Conservation (phyloP, 2,888 invertebrate genomes). For the Tipula lateralis region DNA sequence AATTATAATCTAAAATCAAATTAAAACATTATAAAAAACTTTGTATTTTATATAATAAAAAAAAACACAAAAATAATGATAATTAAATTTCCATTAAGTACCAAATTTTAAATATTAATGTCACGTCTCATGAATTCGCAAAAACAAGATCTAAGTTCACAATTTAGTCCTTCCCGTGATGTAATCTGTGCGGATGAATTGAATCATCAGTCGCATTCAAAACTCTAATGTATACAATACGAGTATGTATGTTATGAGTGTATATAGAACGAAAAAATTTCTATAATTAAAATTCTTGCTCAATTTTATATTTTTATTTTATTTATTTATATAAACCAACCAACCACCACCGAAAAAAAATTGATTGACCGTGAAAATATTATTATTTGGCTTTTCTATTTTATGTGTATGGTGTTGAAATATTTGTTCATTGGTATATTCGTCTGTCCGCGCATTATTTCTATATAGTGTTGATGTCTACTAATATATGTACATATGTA, state of each 20-base stretch:
- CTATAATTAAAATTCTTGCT: constrained; percentile 24
- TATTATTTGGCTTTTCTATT: constrained; percentile 24
- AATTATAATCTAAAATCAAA: neutral
- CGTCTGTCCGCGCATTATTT: constrained; percentile 5
- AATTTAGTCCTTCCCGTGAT: neutral
- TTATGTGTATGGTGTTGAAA: neutral
- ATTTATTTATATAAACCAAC: neutral
- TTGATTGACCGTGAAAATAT: constrained; percentile 24
- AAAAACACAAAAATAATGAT: neutral
- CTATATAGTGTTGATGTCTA: neutral
- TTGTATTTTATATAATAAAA: neutral
- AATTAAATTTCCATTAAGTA: neutral
- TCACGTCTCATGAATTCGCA: neutral
- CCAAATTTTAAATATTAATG: neutral
- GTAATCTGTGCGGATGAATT: neutral
- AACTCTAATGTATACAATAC: neutral
- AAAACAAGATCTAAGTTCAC: neutral
- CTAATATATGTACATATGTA: neutral
- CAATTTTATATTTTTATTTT: neutral
- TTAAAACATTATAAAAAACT: neutral
- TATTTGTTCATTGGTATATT: neutral
- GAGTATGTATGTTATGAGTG: too few species aligned
- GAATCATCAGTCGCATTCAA: neutral
- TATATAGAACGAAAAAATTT: neutral
- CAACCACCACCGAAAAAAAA: neutral